These are phyloP conservation scores for Aphaenogaster ashmeadi DNA, from an alignment of 1,140 invertebrate genomes.

Conservation along the genomic window DNA sequence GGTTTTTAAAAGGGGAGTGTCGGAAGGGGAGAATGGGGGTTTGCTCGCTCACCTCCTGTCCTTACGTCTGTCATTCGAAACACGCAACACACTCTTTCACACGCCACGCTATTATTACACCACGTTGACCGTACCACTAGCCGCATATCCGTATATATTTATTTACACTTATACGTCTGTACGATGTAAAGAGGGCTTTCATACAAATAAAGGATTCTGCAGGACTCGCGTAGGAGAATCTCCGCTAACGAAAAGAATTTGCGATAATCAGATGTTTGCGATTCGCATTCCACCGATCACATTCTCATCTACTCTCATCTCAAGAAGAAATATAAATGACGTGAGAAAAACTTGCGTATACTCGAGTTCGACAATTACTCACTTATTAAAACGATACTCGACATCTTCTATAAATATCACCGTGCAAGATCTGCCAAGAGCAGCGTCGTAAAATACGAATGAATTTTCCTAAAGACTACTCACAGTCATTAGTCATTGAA, in stretches of 20 bases:
- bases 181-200: conserved; percentile 7
- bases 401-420: conserved; percentile 25
- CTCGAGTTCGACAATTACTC: not conserved
- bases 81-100: conserved; percentile 82
- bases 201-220: conserved; percentile 50
- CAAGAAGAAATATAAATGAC: conserved; percentile 17
- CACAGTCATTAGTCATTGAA: conserved; percentile 15
- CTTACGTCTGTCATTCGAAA: conserved; percentile 83
- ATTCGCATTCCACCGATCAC: conserved; percentile 36
- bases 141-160: conserved; percentile 57
- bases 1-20: conserved; percentile 77
- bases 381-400: not conserved
- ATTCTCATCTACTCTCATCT: not conserved
- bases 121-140: conserved; percentile 56
- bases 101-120: conserved; percentile 81
- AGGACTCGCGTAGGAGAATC: conserved; percentile 16
- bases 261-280: conserved; percentile 8
- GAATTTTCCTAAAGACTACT: conserved; percentile 25
- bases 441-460: conserved; percentile 29
- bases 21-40: conserved; percentile 57
- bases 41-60: conserved; percentile 83
- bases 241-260: not conserved
- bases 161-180: conserved; percentile 11
- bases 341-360: conserved; percentile 6
- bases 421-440: conserved; percentile 14